These are phyloP conservation scores for Pipistrellus nathusii DNA, from an alignment of 2,797 vertebrate species.

Conservation along the genomic window DNA sequence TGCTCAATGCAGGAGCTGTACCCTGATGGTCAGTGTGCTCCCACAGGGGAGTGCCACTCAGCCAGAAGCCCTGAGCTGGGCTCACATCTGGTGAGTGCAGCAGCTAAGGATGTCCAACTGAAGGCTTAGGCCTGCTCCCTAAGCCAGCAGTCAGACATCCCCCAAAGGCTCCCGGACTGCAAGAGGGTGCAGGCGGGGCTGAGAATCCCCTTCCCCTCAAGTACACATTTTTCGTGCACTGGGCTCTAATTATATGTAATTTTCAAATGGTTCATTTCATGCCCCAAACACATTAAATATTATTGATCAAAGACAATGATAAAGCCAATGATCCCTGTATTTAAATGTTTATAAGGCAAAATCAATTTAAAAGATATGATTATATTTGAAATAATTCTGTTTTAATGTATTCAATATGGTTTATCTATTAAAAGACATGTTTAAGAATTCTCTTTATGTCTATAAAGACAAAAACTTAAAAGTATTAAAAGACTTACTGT, in stretches of 20 bases:
- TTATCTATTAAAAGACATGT: neutral
- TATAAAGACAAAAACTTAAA: neutral
- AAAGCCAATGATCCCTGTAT: neutral
- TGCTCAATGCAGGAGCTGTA: too few relatives aligned
- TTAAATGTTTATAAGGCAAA: neutral
- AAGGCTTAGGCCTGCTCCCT: too few relatives aligned
- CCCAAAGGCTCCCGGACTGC: too few relatives aligned
- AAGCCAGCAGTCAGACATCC: too few relatives aligned
- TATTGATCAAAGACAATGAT: neutral
- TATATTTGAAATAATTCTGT: constrained; percentile 11
- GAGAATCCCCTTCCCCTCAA: too few relatives aligned
- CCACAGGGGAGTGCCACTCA: too few relatives aligned
- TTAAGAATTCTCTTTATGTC: neutral
- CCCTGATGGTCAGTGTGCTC: too few relatives aligned
- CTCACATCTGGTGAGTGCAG: too few relatives aligned
- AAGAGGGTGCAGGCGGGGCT: too few relatives aligned
- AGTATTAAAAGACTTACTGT: neutral
- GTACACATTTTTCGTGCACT: too few relatives aligned
- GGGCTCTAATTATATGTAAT: neutral
- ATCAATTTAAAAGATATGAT: neutral
- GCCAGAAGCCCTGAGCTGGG: too few relatives aligned
- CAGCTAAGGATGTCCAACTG: too few relatives aligned
- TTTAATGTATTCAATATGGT: neutral
- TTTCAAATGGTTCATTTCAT: neutral
- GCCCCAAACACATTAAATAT: neutral